Conservation (phyloP, 2,797 vertebrate species). For the Pangasius sanitwongsei region DNA sequence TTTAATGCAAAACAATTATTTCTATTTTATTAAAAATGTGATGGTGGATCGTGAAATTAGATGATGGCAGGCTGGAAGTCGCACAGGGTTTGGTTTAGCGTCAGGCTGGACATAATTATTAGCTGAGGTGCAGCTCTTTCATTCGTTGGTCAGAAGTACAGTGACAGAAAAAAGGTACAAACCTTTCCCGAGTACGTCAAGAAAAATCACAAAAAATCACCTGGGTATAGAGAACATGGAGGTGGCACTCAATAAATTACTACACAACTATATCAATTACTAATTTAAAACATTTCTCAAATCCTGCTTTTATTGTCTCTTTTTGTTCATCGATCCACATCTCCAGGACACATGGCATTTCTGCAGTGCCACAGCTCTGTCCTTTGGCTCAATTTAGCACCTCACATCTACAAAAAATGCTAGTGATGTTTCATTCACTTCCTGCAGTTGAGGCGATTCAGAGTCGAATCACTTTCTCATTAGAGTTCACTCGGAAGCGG, state of each 20-base stretch:
- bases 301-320: background rate
- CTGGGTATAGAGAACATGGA: background rate
- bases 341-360: background rate
- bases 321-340: background rate
- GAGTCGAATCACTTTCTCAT: background rate
- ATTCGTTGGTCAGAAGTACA: background rate
- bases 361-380: background rate
- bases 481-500: background rate
- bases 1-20: no score
- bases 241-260: background rate
- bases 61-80: background rate
- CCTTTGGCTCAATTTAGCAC: background rate
- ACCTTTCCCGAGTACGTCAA: background rate
- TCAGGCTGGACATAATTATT: background rate
- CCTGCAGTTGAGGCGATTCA: background rate
- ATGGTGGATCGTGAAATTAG: background rate
- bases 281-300: background rate
- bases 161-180: background rate
- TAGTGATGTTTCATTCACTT: no score
- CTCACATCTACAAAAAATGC: background rate
- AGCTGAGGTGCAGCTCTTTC: background rate
- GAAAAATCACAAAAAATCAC: background rate
- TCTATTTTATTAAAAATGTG: background rate
- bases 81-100: background rate
- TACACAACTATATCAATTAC: background rate